Evolutionary conservation across 1,140 invertebrate species (phyloP).

Genomic region (Lasioglossum albipes): DNA sequence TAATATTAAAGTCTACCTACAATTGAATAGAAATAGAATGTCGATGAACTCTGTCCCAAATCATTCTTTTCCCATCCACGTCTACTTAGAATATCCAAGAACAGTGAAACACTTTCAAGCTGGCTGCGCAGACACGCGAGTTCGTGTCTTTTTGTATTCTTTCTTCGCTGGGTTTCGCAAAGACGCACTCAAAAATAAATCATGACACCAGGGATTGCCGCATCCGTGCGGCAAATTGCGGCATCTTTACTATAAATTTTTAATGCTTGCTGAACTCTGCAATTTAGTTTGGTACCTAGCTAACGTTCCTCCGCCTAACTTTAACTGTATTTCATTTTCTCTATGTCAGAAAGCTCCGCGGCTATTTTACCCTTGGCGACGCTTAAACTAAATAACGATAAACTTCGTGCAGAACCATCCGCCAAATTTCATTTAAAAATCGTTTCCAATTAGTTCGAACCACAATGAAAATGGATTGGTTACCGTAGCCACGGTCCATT

Average conservation of each 20-base stretch:
- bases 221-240: conserved; percentile 38
- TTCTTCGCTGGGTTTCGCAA: background rate
- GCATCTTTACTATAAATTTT: conserved; percentile 45
- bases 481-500: too few species aligned
- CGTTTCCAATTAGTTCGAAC: too few species aligned
- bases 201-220: background rate
- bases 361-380: background rate
- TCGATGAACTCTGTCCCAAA: too few species aligned
- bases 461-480: background rate
- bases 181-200: background rate
- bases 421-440: too few species aligned
- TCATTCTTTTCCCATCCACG: too few species aligned
- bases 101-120: background rate
- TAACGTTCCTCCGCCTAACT: background rate
- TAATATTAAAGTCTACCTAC: too few species aligned
- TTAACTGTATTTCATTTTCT: conserved; percentile 4
- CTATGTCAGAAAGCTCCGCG: background rate
- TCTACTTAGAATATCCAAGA: background rate
- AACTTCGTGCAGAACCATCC: background rate
- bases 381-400: background rate
- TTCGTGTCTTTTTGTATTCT: background rate
- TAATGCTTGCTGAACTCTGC: conserved; percentile 17
- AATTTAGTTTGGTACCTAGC: conserved; percentile 19
- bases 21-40: too few species aligned
- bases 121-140: background rate